Percentiles rank a stretch among this genome's conserved stretches.
Conservation (phyloP, 2,888 invertebrate genomes). For the Polydrusus pterygomalis region DNA sequence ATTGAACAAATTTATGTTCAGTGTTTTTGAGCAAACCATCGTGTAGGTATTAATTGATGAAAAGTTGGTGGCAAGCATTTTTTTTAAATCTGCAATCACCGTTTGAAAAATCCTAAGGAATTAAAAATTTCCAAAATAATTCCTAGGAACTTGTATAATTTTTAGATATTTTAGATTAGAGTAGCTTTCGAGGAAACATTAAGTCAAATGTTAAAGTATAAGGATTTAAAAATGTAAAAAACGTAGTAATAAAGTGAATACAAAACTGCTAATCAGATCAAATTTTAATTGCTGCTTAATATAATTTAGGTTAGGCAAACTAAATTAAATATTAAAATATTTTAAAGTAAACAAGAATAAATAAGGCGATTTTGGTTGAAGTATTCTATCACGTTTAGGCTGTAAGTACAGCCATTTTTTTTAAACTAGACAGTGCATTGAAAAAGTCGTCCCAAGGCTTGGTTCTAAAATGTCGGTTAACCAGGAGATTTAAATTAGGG, state of each 20-base stretch:
- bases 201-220: neutral
- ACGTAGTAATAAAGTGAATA: neutral
- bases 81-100: slow-evolving; percentile 60
- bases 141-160: slow-evolving; percentile 60
- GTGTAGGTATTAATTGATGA: slow-evolving; percentile 54
- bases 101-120: slow-evolving; percentile 60
- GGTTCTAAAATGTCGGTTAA: too few relatives aligned
- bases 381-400: too few relatives aligned
- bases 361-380: too few relatives aligned
- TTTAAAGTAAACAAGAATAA: too few relatives aligned
- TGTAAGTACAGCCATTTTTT: too few relatives aligned
- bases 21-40: slow-evolving; percentile 28
- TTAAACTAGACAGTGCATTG: too few relatives aligned
- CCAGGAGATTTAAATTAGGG: too few relatives aligned
- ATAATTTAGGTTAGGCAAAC: too few relatives aligned
- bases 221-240: neutral
- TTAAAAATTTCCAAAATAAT: slow-evolving; percentile 49
- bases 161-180: slow-evolving; percentile 33
- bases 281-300: too few relatives aligned
- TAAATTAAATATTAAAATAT: too few relatives aligned
- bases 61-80: slow-evolving; percentile 66
- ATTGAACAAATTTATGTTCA: neutral
- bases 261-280: neutral
- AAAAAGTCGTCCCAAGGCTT: too few relatives aligned
- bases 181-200: slow-evolving; percentile 25